A percentile compares a stretch with the other conserved stretches of the same genome.
Evolutionary conservation across 2,888 invertebrate species (phyloP).

Genomic region (Diaprepes abbreviatus): DNA sequence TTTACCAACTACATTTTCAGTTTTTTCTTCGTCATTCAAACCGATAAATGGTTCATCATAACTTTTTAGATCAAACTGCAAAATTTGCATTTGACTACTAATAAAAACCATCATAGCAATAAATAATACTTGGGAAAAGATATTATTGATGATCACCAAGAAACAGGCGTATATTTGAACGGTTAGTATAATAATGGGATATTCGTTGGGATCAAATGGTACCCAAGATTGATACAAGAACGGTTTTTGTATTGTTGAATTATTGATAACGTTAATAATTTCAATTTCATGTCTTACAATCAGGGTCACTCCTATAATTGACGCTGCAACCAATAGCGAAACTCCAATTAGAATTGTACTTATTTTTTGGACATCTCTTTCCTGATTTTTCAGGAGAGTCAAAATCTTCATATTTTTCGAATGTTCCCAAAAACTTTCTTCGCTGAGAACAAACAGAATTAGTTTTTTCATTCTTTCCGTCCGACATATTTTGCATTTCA

Average conservation of each 20-base stretch:
- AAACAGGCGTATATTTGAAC: not conserved
- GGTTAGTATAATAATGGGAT: not conserved
- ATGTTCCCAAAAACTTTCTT: not conserved
- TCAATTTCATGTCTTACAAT: not conserved
- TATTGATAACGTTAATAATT: not conserved
- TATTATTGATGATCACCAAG: not conserved
- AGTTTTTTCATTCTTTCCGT: not conserved
- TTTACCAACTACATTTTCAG: not conserved
- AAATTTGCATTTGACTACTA: not conserved
- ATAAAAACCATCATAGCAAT: constrained; percentile 12
- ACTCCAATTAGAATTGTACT: not conserved
- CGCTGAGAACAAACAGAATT: not conserved
- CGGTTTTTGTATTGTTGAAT: not conserved
- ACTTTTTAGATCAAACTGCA: not conserved
- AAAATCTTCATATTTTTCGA: not conserved
- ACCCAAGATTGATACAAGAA: not conserved
- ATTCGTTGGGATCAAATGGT: not conserved
- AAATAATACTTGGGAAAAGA: not conserved
- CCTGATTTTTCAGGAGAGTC: not conserved
- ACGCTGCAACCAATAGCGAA: not conserved
- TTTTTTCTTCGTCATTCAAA: not conserved
- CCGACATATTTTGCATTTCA: not conserved
- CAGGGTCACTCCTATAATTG: not conserved
- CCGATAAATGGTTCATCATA: not conserved
- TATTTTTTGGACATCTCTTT: not conserved